phyloP scores from a whole-genome alignment of 2,113 vertebrate genomes.

The Glaucidium brasilianum region DNA sequence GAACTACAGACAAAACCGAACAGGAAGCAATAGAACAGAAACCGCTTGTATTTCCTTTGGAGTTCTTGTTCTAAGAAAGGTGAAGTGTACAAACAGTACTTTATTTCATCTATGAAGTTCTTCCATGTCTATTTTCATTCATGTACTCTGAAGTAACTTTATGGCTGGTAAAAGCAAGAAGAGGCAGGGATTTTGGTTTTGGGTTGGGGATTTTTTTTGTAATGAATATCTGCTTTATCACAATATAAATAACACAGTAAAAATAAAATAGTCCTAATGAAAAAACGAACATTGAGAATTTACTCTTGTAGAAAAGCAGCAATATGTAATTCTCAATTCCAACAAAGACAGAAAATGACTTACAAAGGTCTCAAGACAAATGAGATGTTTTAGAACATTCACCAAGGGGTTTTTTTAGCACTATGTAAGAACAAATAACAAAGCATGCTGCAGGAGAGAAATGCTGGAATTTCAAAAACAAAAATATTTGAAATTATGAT shows the following conservation, averaged over 20 bases:
- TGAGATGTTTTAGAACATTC: background rate
- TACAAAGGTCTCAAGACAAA: background rate
- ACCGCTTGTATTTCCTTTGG: background rate
- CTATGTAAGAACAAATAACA: background rate
- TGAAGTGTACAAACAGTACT: background rate
- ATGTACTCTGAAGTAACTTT: background rate
- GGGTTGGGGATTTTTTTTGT: background rate
- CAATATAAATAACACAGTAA: background rate
- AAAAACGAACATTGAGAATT: background rate
- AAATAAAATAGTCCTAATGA: background rate
- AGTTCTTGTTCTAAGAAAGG: background rate
- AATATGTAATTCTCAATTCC: background rate
- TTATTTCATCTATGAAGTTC: background rate
- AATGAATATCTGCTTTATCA: background rate
- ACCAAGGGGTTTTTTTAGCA: background rate
- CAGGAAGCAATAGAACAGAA: background rate
- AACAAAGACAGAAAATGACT: background rate
- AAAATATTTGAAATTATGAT: background rate
- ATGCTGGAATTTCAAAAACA: background rate
- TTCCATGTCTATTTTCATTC: background rate
- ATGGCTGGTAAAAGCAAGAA: background rate
- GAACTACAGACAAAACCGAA: background rate
- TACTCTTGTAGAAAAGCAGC: background rate
- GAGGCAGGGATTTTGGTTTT: background rate
- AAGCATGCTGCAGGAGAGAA: background rate